Conservation (phyloP, 2,888 invertebrate genomes). For the Hyles lineata region DNA sequence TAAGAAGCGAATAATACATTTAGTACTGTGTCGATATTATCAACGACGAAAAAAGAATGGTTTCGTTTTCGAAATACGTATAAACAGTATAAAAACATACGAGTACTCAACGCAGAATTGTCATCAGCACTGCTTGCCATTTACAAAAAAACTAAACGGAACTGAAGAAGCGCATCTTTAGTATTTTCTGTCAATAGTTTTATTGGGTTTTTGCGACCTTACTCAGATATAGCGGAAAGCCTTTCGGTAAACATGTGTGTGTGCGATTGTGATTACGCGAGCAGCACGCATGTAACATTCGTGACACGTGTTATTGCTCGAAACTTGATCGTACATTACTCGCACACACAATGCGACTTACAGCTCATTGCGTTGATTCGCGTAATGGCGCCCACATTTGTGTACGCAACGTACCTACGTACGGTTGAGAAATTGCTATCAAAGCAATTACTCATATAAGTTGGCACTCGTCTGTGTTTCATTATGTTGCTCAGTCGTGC, state of each 20-base stretch:
- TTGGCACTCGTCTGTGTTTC: slow-evolving; percentile 29
- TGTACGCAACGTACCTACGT: slow-evolving; percentile 9
- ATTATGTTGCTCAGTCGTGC: slow-evolving; percentile 37
- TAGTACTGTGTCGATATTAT: no score
- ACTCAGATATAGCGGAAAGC: background rate
- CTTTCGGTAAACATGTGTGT: background rate
- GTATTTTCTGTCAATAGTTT: no score
- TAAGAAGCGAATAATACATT: background rate
- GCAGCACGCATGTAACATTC: background rate
- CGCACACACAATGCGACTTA: slow-evolving; percentile 19
- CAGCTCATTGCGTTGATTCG: slow-evolving; percentile 27
- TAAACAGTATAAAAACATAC: no score
- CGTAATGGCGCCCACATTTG: slow-evolving; percentile 23
- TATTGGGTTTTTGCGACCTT: no score
- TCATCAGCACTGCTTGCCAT: no score
- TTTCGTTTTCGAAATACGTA: no score
- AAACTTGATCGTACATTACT: slow-evolving; percentile 6
- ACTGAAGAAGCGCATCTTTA: background rate
- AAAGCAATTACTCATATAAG: slow-evolving; percentile 29
- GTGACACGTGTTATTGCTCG: slow-evolving; percentile 5
- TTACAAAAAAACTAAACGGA: no score
- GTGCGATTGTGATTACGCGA: background rate
- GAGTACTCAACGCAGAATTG: no score
- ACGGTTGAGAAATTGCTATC: slow-evolving; percentile 26
- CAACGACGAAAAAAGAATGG: no score